Evolutionary conservation across 1,140 invertebrate genomes (phyloP), one percentile per base, ranked within the genome.

Genomic region (Ganaspis sp.): DNA sequence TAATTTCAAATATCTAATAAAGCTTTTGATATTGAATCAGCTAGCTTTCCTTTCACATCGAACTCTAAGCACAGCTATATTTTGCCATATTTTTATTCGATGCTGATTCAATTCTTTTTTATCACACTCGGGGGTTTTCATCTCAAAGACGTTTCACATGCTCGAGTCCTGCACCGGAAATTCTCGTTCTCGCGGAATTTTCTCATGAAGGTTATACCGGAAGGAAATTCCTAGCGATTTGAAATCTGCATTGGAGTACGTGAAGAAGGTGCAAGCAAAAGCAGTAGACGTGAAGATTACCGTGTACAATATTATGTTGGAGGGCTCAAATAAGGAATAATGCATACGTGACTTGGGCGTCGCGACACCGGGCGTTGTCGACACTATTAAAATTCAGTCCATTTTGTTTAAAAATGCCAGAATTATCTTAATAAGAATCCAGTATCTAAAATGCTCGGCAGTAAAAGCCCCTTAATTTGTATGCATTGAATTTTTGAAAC

Each of bases 391-490:
- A 83, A 83, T 83, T 79, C 82, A 79, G 75, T 81, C 77, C 45
- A 83, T 81, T 83, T 83, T 83, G n/a, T n/a, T 81, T 81, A 81
- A 83, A 81, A 81, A 83, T 70, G 75, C 76, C 69, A 6, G 75
- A 83, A 83, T 83, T 81, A 83, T 83, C 82, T 83, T 83, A 83
- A 83, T 83, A 81, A 83, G 82, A 58, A 83, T 83, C 82, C 82
- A 53, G n/a, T n/a, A n/a, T n/a, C n/a, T n/a, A n/a, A n/a, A n/a
- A n/a, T n/a, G n/a, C n/a, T n/a, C n/a, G n/a, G n/a, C n/a, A n/a
- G n/a, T n/a, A n/a, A n/a, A n/a, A n/a, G n/a, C 73, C 64, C 77
- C 75, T 78, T 80, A 73, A 81, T 83, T 83, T 83, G 78, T 83
- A 83, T 83, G 80, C 80, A 81, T 81, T 83, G 80, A 83, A 83